Evolutionary conservation across 2,888 invertebrate genomes (phyloP).

Genomic region (Athrips mouffetella): DNA sequence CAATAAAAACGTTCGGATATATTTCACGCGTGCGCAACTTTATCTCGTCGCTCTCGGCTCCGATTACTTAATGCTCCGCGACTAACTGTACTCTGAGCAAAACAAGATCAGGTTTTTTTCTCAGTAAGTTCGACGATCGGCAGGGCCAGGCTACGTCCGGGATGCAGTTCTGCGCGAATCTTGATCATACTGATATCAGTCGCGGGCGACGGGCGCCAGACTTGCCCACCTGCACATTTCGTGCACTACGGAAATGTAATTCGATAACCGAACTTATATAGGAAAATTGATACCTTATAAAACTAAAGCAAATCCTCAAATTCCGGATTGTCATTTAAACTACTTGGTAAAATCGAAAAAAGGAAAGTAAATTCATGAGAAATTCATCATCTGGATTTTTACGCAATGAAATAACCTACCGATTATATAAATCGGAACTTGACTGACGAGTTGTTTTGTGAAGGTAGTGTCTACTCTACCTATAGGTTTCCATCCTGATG

Average conservation of each 20-base stretch:
- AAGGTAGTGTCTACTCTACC: too few relatives aligned
- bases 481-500: too few relatives aligned
- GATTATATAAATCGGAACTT: not conserved
- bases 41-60: slow-evolving; percentile 71
- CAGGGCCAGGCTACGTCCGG: slow-evolving; percentile 46
- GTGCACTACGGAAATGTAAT: not conserved
- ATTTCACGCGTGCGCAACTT: slow-evolving; percentile 77
- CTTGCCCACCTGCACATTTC: slow-evolving; percentile 2
- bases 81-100: slow-evolving; percentile 71
- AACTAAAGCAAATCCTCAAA: not conserved
- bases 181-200: too few relatives aligned
- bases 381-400: slow-evolving; percentile 7
- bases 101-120: slow-evolving; percentile 73
- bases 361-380: slow-evolving; percentile 15
- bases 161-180: slow-evolving; percentile 38
- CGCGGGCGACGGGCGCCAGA: not conserved
- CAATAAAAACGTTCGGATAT: slow-evolving; percentile 74
- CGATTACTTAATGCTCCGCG: slow-evolving; percentile 73
- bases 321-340: not conserved
- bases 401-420: not conserved
- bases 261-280: not conserved
- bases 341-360: not conserved
- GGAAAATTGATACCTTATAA: not conserved
- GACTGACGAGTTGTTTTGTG: slow-evolving; percentile 22
- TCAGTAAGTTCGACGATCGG: slow-evolving; percentile 66